Percentiles rank a stretch among this genome's conserved stretches.
Conservation (phyloP, 2,113 vertebrate genomes). For the Parotia lawesii region DNA sequence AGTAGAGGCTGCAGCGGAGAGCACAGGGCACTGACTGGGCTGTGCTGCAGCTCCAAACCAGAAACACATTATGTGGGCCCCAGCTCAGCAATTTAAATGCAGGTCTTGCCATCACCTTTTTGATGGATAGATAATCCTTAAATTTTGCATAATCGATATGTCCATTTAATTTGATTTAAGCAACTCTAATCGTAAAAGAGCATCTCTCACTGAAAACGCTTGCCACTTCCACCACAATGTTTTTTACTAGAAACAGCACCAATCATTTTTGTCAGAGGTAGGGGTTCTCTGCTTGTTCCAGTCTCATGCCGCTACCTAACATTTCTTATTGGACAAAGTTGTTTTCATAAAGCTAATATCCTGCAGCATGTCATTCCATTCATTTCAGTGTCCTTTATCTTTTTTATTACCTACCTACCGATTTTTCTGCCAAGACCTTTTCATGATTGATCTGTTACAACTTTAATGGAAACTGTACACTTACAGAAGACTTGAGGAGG, state of each 20-base stretch:
- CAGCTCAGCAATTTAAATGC: background rate
- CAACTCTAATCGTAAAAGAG: background rate
- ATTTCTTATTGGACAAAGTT: constrained; percentile 1
- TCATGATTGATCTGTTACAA: constrained; percentile 48
- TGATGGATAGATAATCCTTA: background rate
- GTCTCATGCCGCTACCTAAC: background rate
- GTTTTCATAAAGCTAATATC: constrained; percentile 38
- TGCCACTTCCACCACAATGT: background rate
- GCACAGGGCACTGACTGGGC: background rate
- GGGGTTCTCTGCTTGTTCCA: background rate
- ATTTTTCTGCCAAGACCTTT: constrained; percentile 57
- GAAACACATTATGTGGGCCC: background rate
- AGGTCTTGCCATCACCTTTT: background rate
- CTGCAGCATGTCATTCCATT: background rate
- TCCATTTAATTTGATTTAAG: background rate
- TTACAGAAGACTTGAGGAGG: background rate
- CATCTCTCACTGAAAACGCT: background rate
- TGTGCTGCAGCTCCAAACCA: background rate
- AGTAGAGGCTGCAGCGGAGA: background rate
- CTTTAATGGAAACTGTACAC: constrained; percentile 38
- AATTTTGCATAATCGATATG: background rate
- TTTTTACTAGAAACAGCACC: background rate
- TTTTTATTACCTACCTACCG: constrained; percentile 37
- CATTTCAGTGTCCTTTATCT: constrained; percentile 38
- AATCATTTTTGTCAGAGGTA: background rate